Evolutionary conservation across 2,113 vertebrate species (phyloP), one percentile per base, ranked within the genome.

Genomic region (Xiphias gladius): DNA sequence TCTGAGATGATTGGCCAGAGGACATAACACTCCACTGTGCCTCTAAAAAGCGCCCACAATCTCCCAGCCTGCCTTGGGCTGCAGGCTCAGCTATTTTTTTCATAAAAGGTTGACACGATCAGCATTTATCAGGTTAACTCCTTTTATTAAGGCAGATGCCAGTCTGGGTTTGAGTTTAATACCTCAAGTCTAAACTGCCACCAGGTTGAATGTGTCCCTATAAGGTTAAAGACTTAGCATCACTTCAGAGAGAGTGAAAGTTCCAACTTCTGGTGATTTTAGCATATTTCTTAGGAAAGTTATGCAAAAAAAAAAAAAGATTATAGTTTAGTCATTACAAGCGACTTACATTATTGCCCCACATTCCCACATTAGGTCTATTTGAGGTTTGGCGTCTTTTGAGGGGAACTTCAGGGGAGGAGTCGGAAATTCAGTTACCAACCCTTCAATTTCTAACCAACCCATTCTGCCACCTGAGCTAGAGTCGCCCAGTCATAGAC

Each of bases 61-160:
- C 54, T 28, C 1, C n/a, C 2, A 8, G 41, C 19, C 35, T 48
- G 11, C 65, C 13, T 54, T 1, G 0, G 41, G 61, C 19, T 70
- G 69, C 43, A 73, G 57, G 30, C 24, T 80, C 50, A 26, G 66
- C 19, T 50, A 26, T 48, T 62, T 83, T 71, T 82, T 71, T 43
- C 68, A 17, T 63, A 82, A 87, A 63, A 88, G 58, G 86, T 80
- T 66, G 41, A 76, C 19, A 66, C 61, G 57, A 58, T 82, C 55
- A 87, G 66, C 85, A 90, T 86, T 76, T 86, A 82, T 84, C 71
- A 68, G 73, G 55, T 84, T n/a, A 85, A 79, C 79, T 84, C 74
- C 20, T 58, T 32, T 28, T 22, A 16, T 4, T n/a, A 11, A 80
- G 22, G n/a, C n/a, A 74, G 26, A 71, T 70, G 17, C 22, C 57